Percentiles rank a stretch among this genome's conserved stretches.
phyloP scores from a whole-genome alignment of 1,140 invertebrate species.

The Drosophila littoralis region DNA sequence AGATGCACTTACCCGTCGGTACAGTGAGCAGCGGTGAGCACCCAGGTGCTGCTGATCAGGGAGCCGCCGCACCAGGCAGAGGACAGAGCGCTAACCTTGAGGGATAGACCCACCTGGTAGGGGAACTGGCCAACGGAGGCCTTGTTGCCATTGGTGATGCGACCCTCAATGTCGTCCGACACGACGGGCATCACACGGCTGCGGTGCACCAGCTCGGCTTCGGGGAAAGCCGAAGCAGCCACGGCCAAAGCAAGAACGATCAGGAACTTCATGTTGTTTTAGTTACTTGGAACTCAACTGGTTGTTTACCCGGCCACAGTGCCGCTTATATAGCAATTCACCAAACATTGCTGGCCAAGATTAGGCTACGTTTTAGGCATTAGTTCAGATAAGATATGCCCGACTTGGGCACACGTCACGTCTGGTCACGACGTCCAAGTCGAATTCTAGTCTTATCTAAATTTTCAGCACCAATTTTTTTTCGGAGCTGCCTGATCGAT shows the following conservation, averaged over 20 bases:
- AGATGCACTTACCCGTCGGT: constrained; percentile 55
- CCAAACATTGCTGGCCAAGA: background rate
- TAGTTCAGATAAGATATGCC: constrained; percentile 36
- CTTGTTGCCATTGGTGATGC: constrained; percentile 74
- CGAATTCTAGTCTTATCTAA: constrained; percentile 19
- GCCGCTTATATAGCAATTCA: constrained; percentile 48
- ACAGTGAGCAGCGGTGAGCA: constrained; percentile 72
- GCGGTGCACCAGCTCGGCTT: constrained; percentile 46
- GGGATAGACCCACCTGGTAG: constrained; percentile 79
- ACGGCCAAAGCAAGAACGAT: constrained; percentile 70
- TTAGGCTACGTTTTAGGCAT: background rate
- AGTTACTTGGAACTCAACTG: constrained; percentile 63
- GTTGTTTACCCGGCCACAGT: background rate
- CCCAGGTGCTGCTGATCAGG: constrained; percentile 83
- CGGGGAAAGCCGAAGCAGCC: constrained; percentile 60
- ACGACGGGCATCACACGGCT: constrained; percentile 57
- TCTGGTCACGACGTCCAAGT: constrained; percentile 1
- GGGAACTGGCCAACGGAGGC: constrained; percentile 80
- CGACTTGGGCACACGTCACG: constrained; percentile 24
- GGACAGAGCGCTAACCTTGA: constrained; percentile 50
- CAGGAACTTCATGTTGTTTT: constrained; percentile 75
- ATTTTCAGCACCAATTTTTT: too few species aligned
- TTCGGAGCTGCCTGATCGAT: background rate
- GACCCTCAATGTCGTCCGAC: constrained; percentile 52
- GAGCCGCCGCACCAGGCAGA: constrained; percentile 85